Base-by-base conservation (phyloP, 2,888 invertebrate genomes). In the Drosophila formosana region DNA sequence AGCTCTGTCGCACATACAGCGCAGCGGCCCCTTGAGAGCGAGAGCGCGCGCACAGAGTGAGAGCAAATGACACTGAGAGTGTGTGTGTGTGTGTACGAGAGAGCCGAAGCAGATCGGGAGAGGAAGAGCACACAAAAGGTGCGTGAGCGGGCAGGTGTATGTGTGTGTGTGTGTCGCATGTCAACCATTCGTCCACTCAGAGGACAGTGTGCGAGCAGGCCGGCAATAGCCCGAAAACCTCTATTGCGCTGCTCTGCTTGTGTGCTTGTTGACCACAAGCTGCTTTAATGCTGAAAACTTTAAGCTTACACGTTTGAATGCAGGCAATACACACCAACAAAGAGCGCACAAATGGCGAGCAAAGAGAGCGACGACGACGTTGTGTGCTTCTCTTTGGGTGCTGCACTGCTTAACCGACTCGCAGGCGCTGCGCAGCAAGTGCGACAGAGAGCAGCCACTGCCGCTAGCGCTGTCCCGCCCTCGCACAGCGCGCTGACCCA, bases 171-270 rank as follows among this genome's bases (percentile, higher is more conserved):
- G 61, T 61, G 89, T 89, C 90, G 90, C 90, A 88, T 89, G 89
- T 90, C 90, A 89, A 90, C 90, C 85, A 75, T 81, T 74, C 86
- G 89, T 87, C 85, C 83, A 89, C 79, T 73, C 63, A 77, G 88
- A 89, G 89, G 89, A 90, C 89, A 89, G 46, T 84, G 89, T 77
- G 77, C 66, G 61, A 90, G 72, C 55, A 73, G 69, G 70, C 51
- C 37, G 53, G 66, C 83, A 63, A 52, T 58, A 72, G 65, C 68
- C 74, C 62, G 61, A 70, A 66, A 53, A 28, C n/a, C 11, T 37
- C 13, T 51, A 49, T 43, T 69, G 47, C 41, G 6, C 72, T 49
- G 51, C 68, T 72, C 62, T 46, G 26, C 45, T 18, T 70, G 50
- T 47, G 57, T 67, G 7, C 1, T 30, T 30, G 30, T 30, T 18